A percentile compares a stretch with the other conserved stretches of the same genome.
phyloP scores from a whole-genome alignment of 1,140 invertebrate genomes.

The Hyphantria cunea region DNA sequence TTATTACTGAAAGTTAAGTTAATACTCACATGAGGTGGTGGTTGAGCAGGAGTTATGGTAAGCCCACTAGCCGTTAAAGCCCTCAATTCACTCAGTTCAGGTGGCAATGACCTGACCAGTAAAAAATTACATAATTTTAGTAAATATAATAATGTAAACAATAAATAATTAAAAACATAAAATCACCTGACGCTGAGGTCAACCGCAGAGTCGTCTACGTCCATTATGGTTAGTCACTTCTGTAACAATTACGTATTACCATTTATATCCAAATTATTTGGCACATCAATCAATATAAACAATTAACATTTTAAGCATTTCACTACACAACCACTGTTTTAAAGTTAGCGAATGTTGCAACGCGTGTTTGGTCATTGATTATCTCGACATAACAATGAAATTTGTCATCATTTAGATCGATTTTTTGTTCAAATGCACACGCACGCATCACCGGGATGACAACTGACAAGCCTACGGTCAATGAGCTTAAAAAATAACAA shows the following conservation, averaged over 20 bases:
- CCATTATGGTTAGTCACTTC: slow-evolving; percentile 76
- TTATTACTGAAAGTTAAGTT: too few species aligned
- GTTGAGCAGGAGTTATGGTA: slow-evolving; percentile 80
- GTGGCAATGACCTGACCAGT: slow-evolving; percentile 71
- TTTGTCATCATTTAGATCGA: slow-evolving; percentile 28
- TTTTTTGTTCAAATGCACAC: slow-evolving; percentile 36
- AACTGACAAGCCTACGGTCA: slow-evolving; percentile 39
- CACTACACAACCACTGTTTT: slow-evolving; percentile 6
- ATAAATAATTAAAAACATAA: slow-evolving; percentile 20
- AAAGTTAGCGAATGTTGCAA: background rate
- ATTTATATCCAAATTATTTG: slow-evolving; percentile 46
- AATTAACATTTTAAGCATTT: slow-evolving; percentile 17
- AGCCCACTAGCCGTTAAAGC: slow-evolving; percentile 78
- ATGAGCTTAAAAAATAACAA: slow-evolving; percentile 6
- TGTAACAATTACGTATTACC: slow-evolving; percentile 49
- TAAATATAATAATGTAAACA: slow-evolving; percentile 26
- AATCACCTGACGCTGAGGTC: slow-evolving; percentile 89
- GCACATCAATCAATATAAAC: slow-evolving; percentile 49
- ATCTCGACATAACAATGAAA: slow-evolving; percentile 23
- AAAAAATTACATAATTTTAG: slow-evolving; percentile 36
- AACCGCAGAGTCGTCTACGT: slow-evolving; percentile 86
- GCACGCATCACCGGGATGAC: slow-evolving; percentile 40
- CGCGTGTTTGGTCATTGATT: slow-evolving; percentile 14
- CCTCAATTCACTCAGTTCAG: slow-evolving; percentile 76
- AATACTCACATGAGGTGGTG: slow-evolving; percentile 75